phyloP scores from a whole-genome alignment of 2,113 vertebrate species.

The Campylorhamphus procurvoides region DNA sequence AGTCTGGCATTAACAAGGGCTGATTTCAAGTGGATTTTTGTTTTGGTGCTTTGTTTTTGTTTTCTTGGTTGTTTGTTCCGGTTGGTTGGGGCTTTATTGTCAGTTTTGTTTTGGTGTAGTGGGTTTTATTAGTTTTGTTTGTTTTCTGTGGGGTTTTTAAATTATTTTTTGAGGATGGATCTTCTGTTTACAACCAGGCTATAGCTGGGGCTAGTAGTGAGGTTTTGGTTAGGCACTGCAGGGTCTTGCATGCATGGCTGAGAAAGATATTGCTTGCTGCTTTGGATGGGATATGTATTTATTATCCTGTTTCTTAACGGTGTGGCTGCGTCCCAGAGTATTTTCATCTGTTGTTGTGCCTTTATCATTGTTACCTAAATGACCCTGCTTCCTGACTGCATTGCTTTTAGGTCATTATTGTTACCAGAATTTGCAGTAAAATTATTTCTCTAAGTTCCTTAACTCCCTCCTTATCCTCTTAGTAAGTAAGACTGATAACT shows the following conservation, averaged over 20 bases:
- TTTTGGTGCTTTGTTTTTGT: neutral
- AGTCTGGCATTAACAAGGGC: neutral
- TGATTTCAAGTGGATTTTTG: neutral
- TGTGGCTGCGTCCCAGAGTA: neutral
- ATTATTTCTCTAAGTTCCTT: neutral
- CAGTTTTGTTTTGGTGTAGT: neutral
- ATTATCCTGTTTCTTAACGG: neutral
- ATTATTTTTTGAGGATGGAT: neutral
- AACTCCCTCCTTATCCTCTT: neutral
- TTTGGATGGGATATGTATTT: neutral
- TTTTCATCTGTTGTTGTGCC: neutral
- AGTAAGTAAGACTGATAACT: neutral
- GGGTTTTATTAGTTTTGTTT: neutral
- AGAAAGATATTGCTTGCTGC: neutral
- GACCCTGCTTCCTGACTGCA: neutral
- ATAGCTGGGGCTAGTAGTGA: neutral
- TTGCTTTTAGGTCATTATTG: neutral
- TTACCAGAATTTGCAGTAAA: neutral
- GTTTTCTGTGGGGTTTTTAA: neutral
- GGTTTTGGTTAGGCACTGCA: neutral
- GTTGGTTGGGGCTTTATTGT: neutral
- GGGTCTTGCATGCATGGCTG: neutral
- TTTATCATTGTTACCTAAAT: neutral
- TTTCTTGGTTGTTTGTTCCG: no score
- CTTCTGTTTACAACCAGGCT: neutral